Base-by-base conservation (phyloP, 2,113 vertebrate species). In the Donacobius atricapilla region DNA sequence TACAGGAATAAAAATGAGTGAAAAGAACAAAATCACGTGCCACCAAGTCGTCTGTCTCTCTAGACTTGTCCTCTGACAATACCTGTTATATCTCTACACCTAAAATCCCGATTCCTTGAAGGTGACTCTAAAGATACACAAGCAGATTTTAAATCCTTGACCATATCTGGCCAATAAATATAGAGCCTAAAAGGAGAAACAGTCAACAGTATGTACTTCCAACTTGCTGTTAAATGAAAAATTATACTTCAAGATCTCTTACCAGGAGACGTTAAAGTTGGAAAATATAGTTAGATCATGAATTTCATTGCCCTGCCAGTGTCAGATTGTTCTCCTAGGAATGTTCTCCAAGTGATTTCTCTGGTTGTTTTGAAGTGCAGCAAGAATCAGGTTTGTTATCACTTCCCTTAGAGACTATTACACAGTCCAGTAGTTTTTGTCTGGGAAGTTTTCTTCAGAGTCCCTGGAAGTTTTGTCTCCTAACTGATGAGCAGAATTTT, bases 201-300 rank as follows among this genome's bases (percentile, higher is more conserved):
- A 25, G 56, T 48, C 72, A 73, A 91, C 78, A 92, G 87, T 78
- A 28, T 86, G 78, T 93, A 48, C 87, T 90, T 95, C 61, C 83
- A 93, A 6, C 70, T 75, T 88, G 37, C 69, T 90, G 61, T 83
- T 92, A 75, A 89, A 87, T 84, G 61, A 85, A 94, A 88, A 93
- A 69, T 93, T 87, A 51, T 45, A 47, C 82, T 90, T 76, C 30
- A 83, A 83, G 42, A 85, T 90, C 89, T 91, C 81, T 57, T 56
- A 94, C 63, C 54, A 79, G 87, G 37, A 83, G 63, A 91, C 42
- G 7, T 73, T 93, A 80, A 80, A 94, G 70, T 77, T 95, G 91
- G 89, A 93, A 96, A 93, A 87, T 94, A 30, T 10, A 65, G 61
- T 93, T 83, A 89, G 57, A 75, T 93, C 57, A 66, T 93, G 78